A percentile compares a stretch with the other conserved stretches of the same genome.
Evolutionary conservation across 2,113 vertebrate species (phyloP).

Genomic region (Cacatua alba): DNA sequence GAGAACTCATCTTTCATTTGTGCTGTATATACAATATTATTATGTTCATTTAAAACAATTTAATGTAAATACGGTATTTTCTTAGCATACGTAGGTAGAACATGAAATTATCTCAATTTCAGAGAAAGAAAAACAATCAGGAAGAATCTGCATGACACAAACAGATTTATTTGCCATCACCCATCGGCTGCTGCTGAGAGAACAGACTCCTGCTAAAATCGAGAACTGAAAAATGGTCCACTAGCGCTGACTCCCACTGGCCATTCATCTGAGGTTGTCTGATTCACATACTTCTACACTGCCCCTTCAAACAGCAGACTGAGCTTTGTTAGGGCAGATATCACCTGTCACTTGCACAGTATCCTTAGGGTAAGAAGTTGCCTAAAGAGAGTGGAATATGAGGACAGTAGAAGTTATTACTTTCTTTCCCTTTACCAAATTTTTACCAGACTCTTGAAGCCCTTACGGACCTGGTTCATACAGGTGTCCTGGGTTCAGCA

Average conservation of each 20-base stretch:
- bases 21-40: not conserved
- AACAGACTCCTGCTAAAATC: not conserved
- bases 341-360: not conserved
- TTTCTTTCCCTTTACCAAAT: not conserved
- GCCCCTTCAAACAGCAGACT: not conserved
- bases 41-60: not conserved
- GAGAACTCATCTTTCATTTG: constrained; percentile 10
- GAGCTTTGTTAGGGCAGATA: not conserved
- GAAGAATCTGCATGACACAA: not conserved
- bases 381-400: not conserved
- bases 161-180: not conserved
- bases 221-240: not conserved
- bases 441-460: not conserved
- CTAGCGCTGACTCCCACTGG: not conserved
- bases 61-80: not conserved
- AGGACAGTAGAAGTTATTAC: not conserved
- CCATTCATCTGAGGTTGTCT: not conserved
- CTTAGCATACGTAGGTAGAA: not conserved
- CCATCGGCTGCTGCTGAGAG: not conserved
- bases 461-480: not conserved
- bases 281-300: not conserved
- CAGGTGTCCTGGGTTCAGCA: too few relatives aligned
- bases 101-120: not conserved
- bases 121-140: not conserved
- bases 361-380: not conserved